phyloP scores from a whole-genome alignment of 2,888 invertebrate genomes.

The Synergus gifuensis region DNA sequence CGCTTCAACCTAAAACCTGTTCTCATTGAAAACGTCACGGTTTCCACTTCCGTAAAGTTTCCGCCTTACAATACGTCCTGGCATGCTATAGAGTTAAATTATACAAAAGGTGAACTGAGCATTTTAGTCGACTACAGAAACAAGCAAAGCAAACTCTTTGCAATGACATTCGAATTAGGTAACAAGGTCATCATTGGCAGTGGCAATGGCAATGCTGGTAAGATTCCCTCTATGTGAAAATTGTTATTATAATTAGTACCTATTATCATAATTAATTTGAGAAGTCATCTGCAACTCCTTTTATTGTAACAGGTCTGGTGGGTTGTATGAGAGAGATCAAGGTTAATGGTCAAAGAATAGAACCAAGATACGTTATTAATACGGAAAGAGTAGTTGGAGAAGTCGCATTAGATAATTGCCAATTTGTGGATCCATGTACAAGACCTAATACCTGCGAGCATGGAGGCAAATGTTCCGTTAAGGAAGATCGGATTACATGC shows the following conservation, averaged over 20 bases:
- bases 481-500: constrained; percentile 92
- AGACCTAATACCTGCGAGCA: constrained; percentile 95
- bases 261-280: background rate
- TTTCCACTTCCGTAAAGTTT: constrained; percentile 89
- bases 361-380: constrained; percentile 89
- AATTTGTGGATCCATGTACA: constrained; percentile 93
- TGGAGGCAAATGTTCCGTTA: constrained; percentile 93
- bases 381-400: constrained; percentile 92
- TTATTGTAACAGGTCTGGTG: constrained; percentile 83
- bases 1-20: constrained; percentile 90
- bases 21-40: constrained; percentile 86
- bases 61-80: constrained; percentile 87
- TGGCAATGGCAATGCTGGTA: constrained; percentile 82
- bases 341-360: constrained; percentile 89
- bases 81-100: constrained; percentile 90
- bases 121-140: constrained; percentile 88
- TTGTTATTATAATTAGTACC: background rate
- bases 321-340: constrained; percentile 95
- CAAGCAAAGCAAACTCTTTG: constrained; percentile 84
- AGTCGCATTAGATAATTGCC: constrained; percentile 93
- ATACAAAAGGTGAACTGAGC: constrained; percentile 86
- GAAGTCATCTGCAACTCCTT: background rate
- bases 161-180: constrained; percentile 84
- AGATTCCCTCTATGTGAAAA: background rate
- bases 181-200: constrained; percentile 89